Base-by-base conservation (phyloP, 1,140 invertebrate genomes). In the Drosophila ironensis region DNA sequence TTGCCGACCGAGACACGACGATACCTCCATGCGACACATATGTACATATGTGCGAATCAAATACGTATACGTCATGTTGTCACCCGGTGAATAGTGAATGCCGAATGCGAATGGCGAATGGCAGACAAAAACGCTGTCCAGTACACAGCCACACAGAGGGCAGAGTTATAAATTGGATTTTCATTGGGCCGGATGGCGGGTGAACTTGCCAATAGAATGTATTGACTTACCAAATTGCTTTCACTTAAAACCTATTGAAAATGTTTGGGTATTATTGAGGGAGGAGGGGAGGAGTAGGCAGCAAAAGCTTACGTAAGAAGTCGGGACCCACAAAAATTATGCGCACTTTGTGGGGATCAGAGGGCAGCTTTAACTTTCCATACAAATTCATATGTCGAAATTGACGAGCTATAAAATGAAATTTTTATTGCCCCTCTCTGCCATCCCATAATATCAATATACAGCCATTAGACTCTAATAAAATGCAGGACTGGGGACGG, bases 371-470 rank as follows among this genome's bases (percentile, higher is more conserved):
- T 45, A 47, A 45, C 20, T 22, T 30, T 24, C 30, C 44, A 44
- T 38, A 37, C 57, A 51, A 71, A 75, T 72, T 80, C 66, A 81
- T 73, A 80, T 71, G 59, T 57, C 12, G 28, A 59, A 56, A 81
- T 81, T 71, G 72, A 81, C 56, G 41, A 56, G 71, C 68, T 67
- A 75, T 80, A 81, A 81, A 80, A 80, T 76, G 61, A 59, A 67
- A 67, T 72, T 80, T 81, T 81, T 81, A 81, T 80, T 35, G 72
- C 57, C 64, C 51, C 7, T 6, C 25, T 22, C 12, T 24, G 12
- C 37, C 16, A 16, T 16, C 30, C 38, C 42, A 52, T 38, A 81
- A 80, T 81, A 81, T 80, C 71, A 81, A 80, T 75, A 74, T 38
- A 70, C 64, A 70, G 50, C 51, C 41, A 78, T 69, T 69, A 69